Evolutionary conservation across 2,113 vertebrate genomes (phyloP).

Genomic region (Delphinapterus leucas): DNA sequence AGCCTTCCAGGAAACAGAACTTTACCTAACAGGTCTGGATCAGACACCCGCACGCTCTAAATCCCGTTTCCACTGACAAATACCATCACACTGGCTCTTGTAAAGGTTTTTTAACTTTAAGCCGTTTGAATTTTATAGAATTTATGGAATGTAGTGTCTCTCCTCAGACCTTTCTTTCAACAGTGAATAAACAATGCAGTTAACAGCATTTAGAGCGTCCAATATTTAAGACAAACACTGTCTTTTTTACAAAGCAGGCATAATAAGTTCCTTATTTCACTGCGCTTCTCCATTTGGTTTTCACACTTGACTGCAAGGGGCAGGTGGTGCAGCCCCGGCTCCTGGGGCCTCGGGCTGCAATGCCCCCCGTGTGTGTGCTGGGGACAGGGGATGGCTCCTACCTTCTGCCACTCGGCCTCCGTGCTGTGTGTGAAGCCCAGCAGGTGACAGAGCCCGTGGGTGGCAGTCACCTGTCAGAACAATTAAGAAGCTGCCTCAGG

Average conservation of each 20-base stretch:
- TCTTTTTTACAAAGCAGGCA: not conserved
- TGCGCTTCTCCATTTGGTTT: not conserved
- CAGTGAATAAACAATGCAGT: not conserved
- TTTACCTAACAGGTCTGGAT: not conserved
- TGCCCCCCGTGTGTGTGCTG: rapidly evolving
- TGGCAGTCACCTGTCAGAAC: conserved; percentile 86
- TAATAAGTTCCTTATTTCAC: not conserved
- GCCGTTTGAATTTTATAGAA: not conserved
- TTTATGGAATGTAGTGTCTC: not conserved
- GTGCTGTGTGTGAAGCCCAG: conserved; percentile 92
- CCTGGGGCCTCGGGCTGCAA: not conserved
- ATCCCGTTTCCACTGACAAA: not conserved
- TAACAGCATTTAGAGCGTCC: not conserved
- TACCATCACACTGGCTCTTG: not conserved
- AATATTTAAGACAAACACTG: not conserved
- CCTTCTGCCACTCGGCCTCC: conserved; percentile 88
- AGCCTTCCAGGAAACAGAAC: not conserved
- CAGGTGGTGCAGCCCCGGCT: not conserved
- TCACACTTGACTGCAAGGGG: not conserved
- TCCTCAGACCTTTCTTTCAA: not conserved
- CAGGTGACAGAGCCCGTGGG: conserved; percentile 94
- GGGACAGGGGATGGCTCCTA: conserved; percentile 52
- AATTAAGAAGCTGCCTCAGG: not conserved
- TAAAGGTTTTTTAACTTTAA: not conserved
- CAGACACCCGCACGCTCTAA: not conserved